A percentile compares a stretch with the other conserved stretches of the same genome.
These are phyloP conservation scores for Anastatus disparis DNA, from an alignment of 1,140 invertebrate species.

Conservation along the genomic window DNA sequence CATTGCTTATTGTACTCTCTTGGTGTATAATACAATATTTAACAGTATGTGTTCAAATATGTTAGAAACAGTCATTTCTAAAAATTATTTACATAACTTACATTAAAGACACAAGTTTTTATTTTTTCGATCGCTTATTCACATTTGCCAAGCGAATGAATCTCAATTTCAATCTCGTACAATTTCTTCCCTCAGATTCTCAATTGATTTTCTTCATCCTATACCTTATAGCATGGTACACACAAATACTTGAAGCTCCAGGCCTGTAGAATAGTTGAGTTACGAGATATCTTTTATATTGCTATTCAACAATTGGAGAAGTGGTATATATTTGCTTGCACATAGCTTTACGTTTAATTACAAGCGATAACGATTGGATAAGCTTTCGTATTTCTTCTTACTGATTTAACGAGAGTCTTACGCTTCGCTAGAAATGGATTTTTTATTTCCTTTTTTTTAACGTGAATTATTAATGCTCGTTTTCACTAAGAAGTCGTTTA, in stretches of 20 bases:
- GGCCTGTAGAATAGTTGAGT: background rate
- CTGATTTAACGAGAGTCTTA: slow-evolving; percentile 7
- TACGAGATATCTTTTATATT: background rate
- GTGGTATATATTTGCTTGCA: background rate
- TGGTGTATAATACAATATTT: too few species aligned
- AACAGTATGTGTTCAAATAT: too few species aligned
- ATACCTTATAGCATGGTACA: background rate
- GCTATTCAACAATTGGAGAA: background rate
- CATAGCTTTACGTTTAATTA: slow-evolving; percentile 23
- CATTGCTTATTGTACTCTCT: too few species aligned
- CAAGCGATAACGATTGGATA: slow-evolving; percentile 19
- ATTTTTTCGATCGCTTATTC: background rate
- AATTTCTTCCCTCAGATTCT: background rate
- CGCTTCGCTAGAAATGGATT: background rate
- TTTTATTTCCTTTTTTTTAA: background rate
- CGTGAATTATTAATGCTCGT: slow-evolving; percentile 1
- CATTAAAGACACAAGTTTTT: too few species aligned
- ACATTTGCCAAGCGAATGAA: background rate
- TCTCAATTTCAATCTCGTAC: slow-evolving; percentile 19
- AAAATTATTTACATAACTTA: too few species aligned
- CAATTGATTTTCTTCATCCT: slow-evolving; percentile 18
- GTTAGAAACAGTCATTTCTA: too few species aligned
- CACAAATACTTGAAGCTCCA: slow-evolving; percentile 14
- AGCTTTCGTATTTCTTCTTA: background rate
- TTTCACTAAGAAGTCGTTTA: background rate